These are phyloP conservation scores for Morpho helenor DNA, from an alignment of 2,888 invertebrate genomes.

Conservation along the genomic window DNA sequence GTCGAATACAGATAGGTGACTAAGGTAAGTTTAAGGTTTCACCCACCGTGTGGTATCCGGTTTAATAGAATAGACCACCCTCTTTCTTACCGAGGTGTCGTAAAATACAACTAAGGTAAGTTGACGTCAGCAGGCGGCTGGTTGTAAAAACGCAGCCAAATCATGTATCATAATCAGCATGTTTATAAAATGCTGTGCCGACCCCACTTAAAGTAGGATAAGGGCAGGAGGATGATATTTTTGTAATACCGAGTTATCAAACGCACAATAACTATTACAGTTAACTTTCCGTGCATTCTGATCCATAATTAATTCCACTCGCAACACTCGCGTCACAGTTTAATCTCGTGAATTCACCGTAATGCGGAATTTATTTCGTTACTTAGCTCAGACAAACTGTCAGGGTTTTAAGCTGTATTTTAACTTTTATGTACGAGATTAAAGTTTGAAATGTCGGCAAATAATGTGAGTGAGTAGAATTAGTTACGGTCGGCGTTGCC, in stretches of 20 bases:
- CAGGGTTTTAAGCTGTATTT: conserved; percentile 3
- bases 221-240: background rate
- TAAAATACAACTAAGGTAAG: too few species aligned
- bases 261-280: conserved; percentile 1
- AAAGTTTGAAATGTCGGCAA: background rate
- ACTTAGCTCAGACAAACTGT: conserved; percentile 8
- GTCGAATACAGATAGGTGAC: too few species aligned
- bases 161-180: too few species aligned
- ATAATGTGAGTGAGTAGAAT: background rate
- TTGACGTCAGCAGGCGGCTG: too few species aligned
- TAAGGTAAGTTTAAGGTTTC: too few species aligned
- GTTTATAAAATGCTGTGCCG: too few species aligned
- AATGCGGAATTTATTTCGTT: conserved; percentile 15
- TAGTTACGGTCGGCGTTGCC: conserved; percentile 17
- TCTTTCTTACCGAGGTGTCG: too few species aligned
- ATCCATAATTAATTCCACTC: conserved; percentile 8
- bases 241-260: background rate
- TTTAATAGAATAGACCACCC: too few species aligned
- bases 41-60: too few species aligned
- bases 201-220: too few species aligned
- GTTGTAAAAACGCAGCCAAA: too few species aligned
- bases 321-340: conserved; percentile 10
- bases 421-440: conserved; percentile 1
- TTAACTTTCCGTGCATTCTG: conserved; percentile 10
- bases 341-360: conserved; percentile 8